phyloP scores from a whole-genome alignment of 2,888 invertebrate genomes.

The Thelaira solivaga region DNA sequence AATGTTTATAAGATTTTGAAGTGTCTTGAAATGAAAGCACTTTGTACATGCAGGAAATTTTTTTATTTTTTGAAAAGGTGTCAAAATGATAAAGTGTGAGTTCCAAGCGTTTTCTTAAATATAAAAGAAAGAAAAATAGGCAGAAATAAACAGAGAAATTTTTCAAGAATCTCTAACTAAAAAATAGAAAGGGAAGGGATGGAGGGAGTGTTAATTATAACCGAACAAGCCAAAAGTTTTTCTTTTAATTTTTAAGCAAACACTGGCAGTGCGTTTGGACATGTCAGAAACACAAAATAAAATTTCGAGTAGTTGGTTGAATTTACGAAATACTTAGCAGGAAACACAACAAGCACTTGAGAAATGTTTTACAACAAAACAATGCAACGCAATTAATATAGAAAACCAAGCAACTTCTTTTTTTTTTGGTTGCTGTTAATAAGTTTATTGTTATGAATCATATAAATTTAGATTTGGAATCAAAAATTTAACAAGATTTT shows the following conservation, averaged over 20 bases:
- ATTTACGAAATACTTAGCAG: slow-evolving; percentile 6
- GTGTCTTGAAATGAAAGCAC: slow-evolving; percentile 7
- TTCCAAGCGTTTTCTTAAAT: too few relatives aligned
- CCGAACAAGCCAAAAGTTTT: not conserved
- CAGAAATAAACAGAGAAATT: slow-evolving; percentile 4
- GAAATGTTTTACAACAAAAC: slow-evolving; percentile 6
- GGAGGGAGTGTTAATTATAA: slow-evolving; percentile 38
- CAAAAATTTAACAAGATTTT: too few relatives aligned
- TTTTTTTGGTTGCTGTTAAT: too few relatives aligned
- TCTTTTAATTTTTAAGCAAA: slow-evolving; percentile 19
- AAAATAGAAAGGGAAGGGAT: not conserved
- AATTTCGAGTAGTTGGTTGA: slow-evolving; percentile 30
- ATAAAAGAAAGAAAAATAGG: not conserved
- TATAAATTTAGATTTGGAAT: too few relatives aligned
- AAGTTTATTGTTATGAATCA: too few relatives aligned
- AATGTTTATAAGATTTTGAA: not conserved
- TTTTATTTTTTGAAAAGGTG: too few relatives aligned
- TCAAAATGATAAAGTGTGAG: slow-evolving; percentile 47
- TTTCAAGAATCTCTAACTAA: not conserved
- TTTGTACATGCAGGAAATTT: not conserved
- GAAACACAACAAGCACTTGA: slow-evolving; percentile 20
- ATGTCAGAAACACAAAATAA: slow-evolving; percentile 1
- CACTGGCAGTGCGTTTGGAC: not conserved
- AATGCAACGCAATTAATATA: slow-evolving; percentile 25
- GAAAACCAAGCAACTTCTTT: too few relatives aligned